Evolutionary conservation across 2,888 invertebrate genomes (phyloP).

Genomic region (Hirtodrosophila trivittata): DNA sequence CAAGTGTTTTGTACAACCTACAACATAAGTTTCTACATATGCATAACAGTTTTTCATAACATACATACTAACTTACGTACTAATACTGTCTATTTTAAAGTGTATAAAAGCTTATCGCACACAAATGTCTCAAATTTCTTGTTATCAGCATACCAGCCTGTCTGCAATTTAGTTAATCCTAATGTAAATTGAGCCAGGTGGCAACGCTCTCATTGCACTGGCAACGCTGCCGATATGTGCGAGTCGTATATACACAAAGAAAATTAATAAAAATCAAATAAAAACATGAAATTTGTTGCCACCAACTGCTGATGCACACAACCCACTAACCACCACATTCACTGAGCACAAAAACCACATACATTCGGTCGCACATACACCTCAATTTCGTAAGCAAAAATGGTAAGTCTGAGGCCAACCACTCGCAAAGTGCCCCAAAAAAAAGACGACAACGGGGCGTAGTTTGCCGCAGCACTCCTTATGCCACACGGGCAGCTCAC

Average conservation of each 20-base stretch:
- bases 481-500: background rate
- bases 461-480: slow-evolving; percentile 3
- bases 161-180: slow-evolving; percentile 12
- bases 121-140: background rate
- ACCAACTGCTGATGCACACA: slow-evolving; percentile 62
- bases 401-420: slow-evolving; percentile 54
- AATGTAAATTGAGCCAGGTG: slow-evolving; percentile 13
- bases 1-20: too few species aligned
- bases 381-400: slow-evolving; percentile 41
- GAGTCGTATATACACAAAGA: slow-evolving; percentile 74
- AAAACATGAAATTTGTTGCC: slow-evolving; percentile 60
- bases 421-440: slow-evolving; percentile 12
- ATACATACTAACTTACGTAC: too few species aligned
- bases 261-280: slow-evolving; percentile 59
- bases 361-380: slow-evolving; percentile 25
- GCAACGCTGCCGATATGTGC: slow-evolving; percentile 62
- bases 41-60: too few species aligned
- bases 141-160: slow-evolving; percentile 13
- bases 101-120: too few species aligned
- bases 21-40: too few species aligned
- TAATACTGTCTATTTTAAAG: too few species aligned
- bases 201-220: slow-evolving; percentile 53
- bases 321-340: slow-evolving; percentile 34
- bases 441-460: slow-evolving; percentile 3
- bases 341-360: slow-evolving; percentile 51